phyloP scores from a whole-genome alignment of 2,888 invertebrate species.

The Drosophila nr. perissopoda region DNA sequence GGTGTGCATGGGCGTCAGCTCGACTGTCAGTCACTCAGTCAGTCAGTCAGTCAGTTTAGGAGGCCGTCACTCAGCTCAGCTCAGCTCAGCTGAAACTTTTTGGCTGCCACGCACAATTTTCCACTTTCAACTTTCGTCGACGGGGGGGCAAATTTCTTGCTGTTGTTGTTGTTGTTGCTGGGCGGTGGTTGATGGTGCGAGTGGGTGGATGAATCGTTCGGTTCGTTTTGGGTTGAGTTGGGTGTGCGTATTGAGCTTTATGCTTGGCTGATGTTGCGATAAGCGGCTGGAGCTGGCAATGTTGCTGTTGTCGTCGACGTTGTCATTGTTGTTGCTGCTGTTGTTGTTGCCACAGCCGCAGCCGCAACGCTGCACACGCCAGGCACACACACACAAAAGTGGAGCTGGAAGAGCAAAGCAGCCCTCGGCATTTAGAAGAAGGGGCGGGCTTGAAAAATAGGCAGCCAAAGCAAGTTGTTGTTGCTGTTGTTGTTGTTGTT shows the following conservation, averaged over 20 bases:
- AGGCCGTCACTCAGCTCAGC: constrained; percentile 58
- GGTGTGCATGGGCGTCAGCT: constrained; percentile 16
- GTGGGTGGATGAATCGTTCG: constrained; percentile 5
- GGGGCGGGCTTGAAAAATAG: constrained; percentile 62
- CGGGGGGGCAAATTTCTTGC: constrained; percentile 5
- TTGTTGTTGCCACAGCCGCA: constrained; percentile 60
- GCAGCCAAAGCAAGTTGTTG: constrained; percentile 51
- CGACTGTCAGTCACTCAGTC: constrained; percentile 21
- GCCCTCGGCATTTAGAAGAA: constrained; percentile 38
- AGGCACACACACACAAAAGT: constrained; percentile 26
- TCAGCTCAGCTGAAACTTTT: constrained; percentile 59
- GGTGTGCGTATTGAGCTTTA: constrained; percentile 64
- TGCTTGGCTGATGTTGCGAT: constrained; percentile 80
- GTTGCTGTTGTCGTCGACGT: constrained; percentile 48
- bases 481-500: constrained; percentile 42
- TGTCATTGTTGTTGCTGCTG: constrained; percentile 18
- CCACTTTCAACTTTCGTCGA: constrained; percentile 71
- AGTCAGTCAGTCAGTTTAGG: constrained; percentile 46
- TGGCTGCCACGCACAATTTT: constrained; percentile 78
- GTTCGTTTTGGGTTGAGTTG: constrained; percentile 3
- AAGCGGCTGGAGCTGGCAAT: constrained; percentile 61
- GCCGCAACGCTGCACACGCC: constrained; percentile 76
- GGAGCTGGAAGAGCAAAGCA: constrained; percentile 40
- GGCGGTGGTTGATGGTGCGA: constrained; percentile 40
- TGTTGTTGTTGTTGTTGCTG: constrained; percentile 27